Base-by-base conservation (phyloP, 2,888 invertebrate species). In the Eurytoma californica region DNA sequence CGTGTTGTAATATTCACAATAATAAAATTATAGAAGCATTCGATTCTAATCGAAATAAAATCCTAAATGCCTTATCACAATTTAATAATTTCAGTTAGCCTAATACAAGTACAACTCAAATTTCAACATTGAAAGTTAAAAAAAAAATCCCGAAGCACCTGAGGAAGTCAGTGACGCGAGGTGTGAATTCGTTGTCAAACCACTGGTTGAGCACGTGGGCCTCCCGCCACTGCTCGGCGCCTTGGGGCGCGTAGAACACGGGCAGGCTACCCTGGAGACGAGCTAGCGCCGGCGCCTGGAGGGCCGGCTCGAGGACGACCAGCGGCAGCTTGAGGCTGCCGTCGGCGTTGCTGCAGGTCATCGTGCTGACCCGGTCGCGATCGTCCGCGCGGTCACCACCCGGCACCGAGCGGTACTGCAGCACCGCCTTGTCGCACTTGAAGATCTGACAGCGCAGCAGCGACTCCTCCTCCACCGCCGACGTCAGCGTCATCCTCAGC, bases 251-350 rank as follows among this genome's bases (percentile, higher is more conserved):
- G 57, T 83, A 83, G 20, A 79, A 79, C 0, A 83, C 75, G 0
- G 83, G 82, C 39, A 82, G 47, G 13, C 60, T 67, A 2, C 76
- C 60, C 18, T 82, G 81, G 2, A 85, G 47, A 57, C 83, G 80
- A 65, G 82, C 80, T 5, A 85, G 75, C 5, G 77, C 75, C 63
- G 83, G 72, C 1, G 84, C 82, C 49, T 84, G 84, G 2, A 78
- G 67, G 9, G 83, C 82, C 73, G 84, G 84, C 0, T 84, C 83
- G n/a, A 84, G 82, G 4, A 83, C 72, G 47, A 84, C 77, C 9
- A 83, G 60, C 0, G 83, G 82, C 9, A 83, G 75, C 66, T 80
- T 83, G 14, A 81, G 60, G 20, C 78, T 82, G 5, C 83, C 83
- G 14, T 81, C 74, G 4, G 83, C 82, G 69, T 84, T 84, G 65